Base-by-base conservation (phyloP, 2,113 vertebrate genomes). In the Haemorhous mexicanus region DNA sequence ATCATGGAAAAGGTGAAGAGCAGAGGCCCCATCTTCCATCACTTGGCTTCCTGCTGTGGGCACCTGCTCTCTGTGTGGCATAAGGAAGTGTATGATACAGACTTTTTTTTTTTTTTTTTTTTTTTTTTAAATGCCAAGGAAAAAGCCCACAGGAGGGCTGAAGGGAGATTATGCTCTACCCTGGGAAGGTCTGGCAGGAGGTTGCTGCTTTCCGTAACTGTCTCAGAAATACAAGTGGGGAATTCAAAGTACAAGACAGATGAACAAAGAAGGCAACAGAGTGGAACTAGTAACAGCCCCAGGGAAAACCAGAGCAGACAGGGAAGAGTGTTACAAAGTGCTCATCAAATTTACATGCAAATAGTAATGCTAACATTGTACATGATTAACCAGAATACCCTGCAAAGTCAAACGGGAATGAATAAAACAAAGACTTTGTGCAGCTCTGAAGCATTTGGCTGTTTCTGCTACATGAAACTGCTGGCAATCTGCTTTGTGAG, bases 231-330 rank as follows among this genome's bases (percentile, higher is more conserved):
- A 66, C 41, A 87, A 93, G 87, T 76, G 63, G 46, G 58, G 64
- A 88, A 93, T 95, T 92, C 82, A 90, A 63, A 88, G 55, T 88
- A 69, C 68, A 92, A 96, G 85, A 80, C 61, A 89, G 66, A 94
- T 52, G 79, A 96, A 97, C 93, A 95, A 89, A 94, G 83, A 83
- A 62, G 37, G 88, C 83, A 95, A 88, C 84, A 92, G 87, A 77
- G 83, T 95, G 94, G 90, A 95, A 90, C 79, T 82, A 84, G 81
- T 55, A 91, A 72, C 41, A 81, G 91, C 74, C 74, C 28, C 35
- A 58, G 70, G 79, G 84, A 87, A 95, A 94, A 95, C 32, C 75
- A 87, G 94, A 90, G 76, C 66, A 87, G 87, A 89, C 47, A 84
- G 73, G 70, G 78, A 79, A 75, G 74, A 69, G 74, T 68, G 46